Conservation (phyloP, 1,140 invertebrate species). For the Drosophila azteca region DNA sequence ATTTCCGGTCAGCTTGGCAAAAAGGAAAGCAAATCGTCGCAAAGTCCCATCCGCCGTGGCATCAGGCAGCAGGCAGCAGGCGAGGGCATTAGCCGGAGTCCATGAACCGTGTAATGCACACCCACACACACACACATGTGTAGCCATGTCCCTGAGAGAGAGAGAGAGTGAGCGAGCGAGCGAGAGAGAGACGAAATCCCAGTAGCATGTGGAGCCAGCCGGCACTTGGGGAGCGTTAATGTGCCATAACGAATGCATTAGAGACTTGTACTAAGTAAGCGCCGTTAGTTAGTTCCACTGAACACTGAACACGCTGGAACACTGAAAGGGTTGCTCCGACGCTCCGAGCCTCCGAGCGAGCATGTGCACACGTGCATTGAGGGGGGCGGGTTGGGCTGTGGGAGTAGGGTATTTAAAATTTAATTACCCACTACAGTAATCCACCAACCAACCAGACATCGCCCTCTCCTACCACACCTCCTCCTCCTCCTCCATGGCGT, state of each 20-base stretch:
- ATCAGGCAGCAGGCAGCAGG: slow-evolving; percentile 26
- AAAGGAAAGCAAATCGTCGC: slow-evolving; percentile 45
- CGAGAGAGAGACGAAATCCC: slow-evolving; percentile 45
- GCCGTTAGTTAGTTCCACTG: slow-evolving; percentile 35
- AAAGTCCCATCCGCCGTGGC: slow-evolving; percentile 16
- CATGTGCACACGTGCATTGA: background rate
- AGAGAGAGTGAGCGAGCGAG: background rate
- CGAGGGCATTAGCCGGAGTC: slow-evolving; percentile 51
- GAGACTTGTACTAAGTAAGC: slow-evolving; percentile 53
- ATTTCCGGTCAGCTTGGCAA: slow-evolving; percentile 78
- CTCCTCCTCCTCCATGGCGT: background rate
- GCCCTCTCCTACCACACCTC: too few species aligned
- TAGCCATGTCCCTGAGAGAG: background rate
- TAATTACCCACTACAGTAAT: slow-evolving; percentile 62
- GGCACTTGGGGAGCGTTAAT: slow-evolving; percentile 76
- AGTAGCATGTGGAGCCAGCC: slow-evolving; percentile 61
- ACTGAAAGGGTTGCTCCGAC: slow-evolving; percentile 6
- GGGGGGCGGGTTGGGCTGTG: slow-evolving; percentile 7
- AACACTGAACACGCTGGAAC: too few species aligned
- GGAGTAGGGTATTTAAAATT: slow-evolving; percentile 68
- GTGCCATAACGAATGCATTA: slow-evolving; percentile 81
- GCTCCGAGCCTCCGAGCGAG: background rate
- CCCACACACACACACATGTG: slow-evolving; percentile 23
- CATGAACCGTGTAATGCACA: slow-evolving; percentile 75
- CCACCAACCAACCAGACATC: background rate